phyloP scores from a whole-genome alignment of 2,888 invertebrate species.

The Tuberolachnus salignus region DNA sequence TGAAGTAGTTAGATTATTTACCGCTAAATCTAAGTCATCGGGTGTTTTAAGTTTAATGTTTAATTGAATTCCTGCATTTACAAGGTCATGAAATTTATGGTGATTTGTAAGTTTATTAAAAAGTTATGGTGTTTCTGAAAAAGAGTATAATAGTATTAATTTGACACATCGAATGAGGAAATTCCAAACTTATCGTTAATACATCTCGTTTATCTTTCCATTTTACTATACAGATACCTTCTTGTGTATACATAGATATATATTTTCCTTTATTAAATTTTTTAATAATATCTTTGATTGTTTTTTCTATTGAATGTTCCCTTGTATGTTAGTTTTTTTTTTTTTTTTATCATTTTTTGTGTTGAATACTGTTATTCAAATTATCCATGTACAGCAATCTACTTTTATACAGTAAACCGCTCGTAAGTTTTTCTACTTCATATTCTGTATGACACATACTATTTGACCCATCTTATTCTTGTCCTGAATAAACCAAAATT shows the following conservation, averaged over 20 bases:
- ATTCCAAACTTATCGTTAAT: not conserved
- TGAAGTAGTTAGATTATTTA: no score
- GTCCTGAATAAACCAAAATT: slow-evolving; percentile 26
- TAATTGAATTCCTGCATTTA: no score
- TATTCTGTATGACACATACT: slow-evolving; percentile 8
- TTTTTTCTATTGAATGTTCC: not conserved
- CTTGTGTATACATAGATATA: not conserved
- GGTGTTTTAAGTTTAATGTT: no score
- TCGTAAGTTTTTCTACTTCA: not conserved
- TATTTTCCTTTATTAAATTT: not conserved
- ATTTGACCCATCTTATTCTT: not conserved
- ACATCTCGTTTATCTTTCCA: not conserved
- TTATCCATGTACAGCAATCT: not conserved
- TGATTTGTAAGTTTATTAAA: no score
- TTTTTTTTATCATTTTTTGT: not conserved
- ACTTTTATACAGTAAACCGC: no score
- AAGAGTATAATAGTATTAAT: not conserved
- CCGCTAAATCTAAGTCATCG: no score
- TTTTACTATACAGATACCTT: not conserved
- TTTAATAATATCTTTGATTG: not conserved
- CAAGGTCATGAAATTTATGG: no score
- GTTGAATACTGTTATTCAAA: not conserved
- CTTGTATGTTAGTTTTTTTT: not conserved
- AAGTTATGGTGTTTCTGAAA: no score
- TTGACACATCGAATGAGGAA: not conserved